Evolutionary conservation across 2,888 invertebrate genomes (phyloP), one percentile per base, ranked within the genome.

Genomic region (Netelia melanura): DNA sequence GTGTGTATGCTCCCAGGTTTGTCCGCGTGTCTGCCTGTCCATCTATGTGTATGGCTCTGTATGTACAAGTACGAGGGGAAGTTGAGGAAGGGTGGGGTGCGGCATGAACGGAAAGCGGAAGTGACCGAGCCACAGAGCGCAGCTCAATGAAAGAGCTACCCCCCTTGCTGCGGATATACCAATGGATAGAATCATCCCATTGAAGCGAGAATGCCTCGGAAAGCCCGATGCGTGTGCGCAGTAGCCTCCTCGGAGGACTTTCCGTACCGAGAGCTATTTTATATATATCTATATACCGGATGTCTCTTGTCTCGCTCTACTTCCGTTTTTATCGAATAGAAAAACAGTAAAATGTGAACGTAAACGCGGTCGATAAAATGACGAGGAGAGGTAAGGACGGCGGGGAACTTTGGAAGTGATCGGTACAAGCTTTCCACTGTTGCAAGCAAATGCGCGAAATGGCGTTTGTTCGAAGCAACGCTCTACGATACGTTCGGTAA

Each of bases 111-210:
- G 89, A 90, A 91, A 91, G 89, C 88, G 90, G 90, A 91, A 90
- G 91, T 88, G 88, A 87, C 88, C 87, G 88, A 72, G 75, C 67
- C 52, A 72, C 11, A 3, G 58, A 81, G 86, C 83, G 88, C 87
- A 89, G 90, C 91, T 93, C 92, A 92, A 93, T 93, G 93, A 90
- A 92, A 91, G 90, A 89, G 90, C 88, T 86, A 85, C 87, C 89
- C 88, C 87, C 88, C 90, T 85, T 87, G 88, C 85, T 89, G 87
- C 89, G 90, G 89, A 91, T 91, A 90, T 90, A 90, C 92, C 92
- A 92, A 92, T 91, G 93, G 90, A 86, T 89, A 86, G 89, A 89
- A 89, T 87, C 89, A 86, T 90, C 89, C 90, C 92, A 92, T 92
- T 92, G 89, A 91, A 90, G 90, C 88, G 88, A 88, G 77, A 79